Evolutionary conservation across 2,888 invertebrate species (phyloP).

Genomic region (Anticlea derivata): DNA sequence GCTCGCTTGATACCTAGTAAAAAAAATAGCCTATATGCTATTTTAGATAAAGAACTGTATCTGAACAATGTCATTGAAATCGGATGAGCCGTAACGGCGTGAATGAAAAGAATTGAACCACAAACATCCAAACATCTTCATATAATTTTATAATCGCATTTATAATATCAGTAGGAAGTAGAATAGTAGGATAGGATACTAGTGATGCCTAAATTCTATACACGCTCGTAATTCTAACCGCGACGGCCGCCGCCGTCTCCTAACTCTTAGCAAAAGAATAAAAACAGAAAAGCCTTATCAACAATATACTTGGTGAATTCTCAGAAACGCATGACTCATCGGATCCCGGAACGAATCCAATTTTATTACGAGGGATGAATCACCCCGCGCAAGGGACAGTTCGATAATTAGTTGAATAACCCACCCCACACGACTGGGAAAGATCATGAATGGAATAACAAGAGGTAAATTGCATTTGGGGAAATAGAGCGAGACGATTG

Average conservation of each 20-base stretch:
- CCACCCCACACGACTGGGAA: constrained; percentile 37
- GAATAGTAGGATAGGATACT: too few species aligned
- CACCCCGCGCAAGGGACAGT: constrained; percentile 47
- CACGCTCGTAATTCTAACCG: not conserved
- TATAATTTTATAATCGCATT: too few species aligned
- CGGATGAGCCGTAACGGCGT: too few species aligned
- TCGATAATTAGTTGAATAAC: constrained; percentile 57
- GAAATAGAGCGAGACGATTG: constrained; percentile 27
- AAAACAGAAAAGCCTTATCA: constrained; percentile 2
- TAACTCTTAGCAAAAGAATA: not conserved
- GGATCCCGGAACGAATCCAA: constrained; percentile 42
- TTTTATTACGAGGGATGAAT: constrained; percentile 50
- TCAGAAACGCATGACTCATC: constrained; percentile 46
- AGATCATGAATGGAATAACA: constrained; percentile 44
- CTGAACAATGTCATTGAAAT: too few species aligned
- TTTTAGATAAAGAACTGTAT: too few species aligned
- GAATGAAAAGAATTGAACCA: too few species aligned
- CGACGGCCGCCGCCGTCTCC: not conserved
- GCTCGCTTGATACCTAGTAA: too few species aligned
- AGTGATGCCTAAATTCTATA: not conserved
- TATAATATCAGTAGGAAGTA: too few species aligned
- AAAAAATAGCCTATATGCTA: too few species aligned
- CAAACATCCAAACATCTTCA: too few species aligned
- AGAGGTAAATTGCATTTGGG: constrained; percentile 35
- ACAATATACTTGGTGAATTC: constrained; percentile 10